A percentile compares a stretch with the other conserved stretches of the same genome.
Evolutionary conservation across 2,888 invertebrate genomes (phyloP).

Genomic region (Euzetes globulus): DNA sequence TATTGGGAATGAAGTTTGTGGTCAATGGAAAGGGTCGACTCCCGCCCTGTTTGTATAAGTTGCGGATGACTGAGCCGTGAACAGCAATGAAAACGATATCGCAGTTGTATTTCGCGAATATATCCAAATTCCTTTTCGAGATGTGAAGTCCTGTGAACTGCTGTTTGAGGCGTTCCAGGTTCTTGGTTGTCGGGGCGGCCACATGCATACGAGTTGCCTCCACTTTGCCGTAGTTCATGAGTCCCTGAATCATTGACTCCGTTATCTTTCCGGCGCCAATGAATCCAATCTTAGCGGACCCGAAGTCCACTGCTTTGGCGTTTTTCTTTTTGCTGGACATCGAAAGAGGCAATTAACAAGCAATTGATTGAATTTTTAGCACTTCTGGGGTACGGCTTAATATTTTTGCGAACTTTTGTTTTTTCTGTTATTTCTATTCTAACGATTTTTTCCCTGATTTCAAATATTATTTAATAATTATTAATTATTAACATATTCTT

Average conservation of each 20-base stretch:
- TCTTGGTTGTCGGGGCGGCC: conserved; percentile 37
- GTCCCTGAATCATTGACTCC: conserved; percentile 30
- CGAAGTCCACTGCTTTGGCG: conserved; percentile 18
- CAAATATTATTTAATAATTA: no score
- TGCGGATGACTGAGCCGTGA: conserved; percentile 26
- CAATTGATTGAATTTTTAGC: no score
- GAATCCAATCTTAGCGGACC: conserved; percentile 36
- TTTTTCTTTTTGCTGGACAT: background rate
- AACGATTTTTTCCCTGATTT: no score
- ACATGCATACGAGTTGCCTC: conserved; percentile 31
- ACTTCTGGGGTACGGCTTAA: no score
- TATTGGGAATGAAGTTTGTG: conserved; percentile 36
- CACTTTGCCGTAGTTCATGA: conserved; percentile 35
- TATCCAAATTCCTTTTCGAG: conserved; percentile 38
- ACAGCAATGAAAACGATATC: conserved; percentile 38
- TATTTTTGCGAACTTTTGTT: no score
- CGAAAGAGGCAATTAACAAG: no score
- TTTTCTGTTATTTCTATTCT: no score
- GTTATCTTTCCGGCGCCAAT: conserved; percentile 37
- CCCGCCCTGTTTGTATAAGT: conserved; percentile 36
- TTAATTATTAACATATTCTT: no score
- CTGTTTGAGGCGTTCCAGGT: conserved; percentile 33
- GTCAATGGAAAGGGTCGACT: conserved; percentile 31
- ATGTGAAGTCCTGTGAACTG: conserved; percentile 26
- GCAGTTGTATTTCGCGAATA: conserved; percentile 33